Evolutionary conservation across 2,113 vertebrate genomes (phyloP).

Genomic region (Heptranchias perlo): DNA sequence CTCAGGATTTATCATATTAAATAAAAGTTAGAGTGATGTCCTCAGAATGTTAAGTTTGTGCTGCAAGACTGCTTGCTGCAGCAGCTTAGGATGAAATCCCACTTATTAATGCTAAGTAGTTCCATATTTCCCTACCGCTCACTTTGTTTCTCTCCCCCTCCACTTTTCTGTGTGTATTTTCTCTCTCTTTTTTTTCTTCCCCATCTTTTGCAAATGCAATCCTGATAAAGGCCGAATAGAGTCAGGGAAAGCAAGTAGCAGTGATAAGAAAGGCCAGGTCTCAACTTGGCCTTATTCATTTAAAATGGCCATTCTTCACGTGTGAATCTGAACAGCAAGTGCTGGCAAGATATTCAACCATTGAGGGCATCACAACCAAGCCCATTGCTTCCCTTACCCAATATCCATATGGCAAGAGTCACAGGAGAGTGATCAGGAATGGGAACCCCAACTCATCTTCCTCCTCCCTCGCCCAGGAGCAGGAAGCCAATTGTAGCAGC

Average conservation of each 20-base stretch:
- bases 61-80: neutral
- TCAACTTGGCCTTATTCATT: neutral
- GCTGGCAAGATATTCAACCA: neutral
- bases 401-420: neutral
- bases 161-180: neutral
- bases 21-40: neutral
- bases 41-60: neutral
- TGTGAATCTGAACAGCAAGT: neutral
- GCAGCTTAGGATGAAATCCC: neutral
- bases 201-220: neutral
- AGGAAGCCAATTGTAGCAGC: neutral
- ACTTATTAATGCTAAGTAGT: neutral
- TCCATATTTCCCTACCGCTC: neutral
- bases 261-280: neutral
- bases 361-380: neutral
- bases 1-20: neutral
- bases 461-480: neutral
- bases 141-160: neutral
- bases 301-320: neutral
- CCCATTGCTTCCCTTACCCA: neutral
- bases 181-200: too few relatives aligned
- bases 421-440: neutral
- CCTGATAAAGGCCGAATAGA: neutral
- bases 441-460: neutral
- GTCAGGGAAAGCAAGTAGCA: neutral